Percentiles rank a stretch among this genome's conserved stretches.
These are phyloP conservation scores for Acanthurus leucopareius DNA, from an alignment of 2,797 vertebrate genomes.

Conservation along the genomic window DNA sequence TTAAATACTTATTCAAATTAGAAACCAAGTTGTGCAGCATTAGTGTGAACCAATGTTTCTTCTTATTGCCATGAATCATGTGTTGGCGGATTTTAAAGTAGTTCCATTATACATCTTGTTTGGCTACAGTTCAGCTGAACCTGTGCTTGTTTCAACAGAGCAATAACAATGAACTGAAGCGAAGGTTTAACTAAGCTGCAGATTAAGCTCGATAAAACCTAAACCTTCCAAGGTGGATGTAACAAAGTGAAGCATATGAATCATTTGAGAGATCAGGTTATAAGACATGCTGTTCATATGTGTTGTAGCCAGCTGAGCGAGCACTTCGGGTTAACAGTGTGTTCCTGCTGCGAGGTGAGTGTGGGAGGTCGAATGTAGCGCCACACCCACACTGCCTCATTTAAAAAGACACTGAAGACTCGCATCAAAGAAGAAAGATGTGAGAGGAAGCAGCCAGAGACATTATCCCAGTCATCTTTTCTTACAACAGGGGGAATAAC, in stretches of 20 bases:
- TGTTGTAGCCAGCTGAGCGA: conserved; percentile 32
- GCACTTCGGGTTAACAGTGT: conserved; percentile 1
- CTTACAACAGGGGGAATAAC: conserved; percentile 66
- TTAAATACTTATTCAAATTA: neutral
- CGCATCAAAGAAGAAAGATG: conserved; percentile 56
- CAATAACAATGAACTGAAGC: neutral
- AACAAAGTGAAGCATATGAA: conserved; percentile 24
- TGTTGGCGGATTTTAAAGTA: neutral
- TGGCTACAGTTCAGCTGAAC: neutral
- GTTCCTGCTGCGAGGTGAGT: conserved; percentile 38
- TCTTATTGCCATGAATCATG: conserved; percentile 4
- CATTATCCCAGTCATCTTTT: conserved; percentile 59
- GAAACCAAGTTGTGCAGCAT: neutral
- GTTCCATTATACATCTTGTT: neutral
- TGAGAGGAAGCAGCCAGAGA: conserved; percentile 46
- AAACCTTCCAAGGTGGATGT: neutral
- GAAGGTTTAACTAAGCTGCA: neutral
- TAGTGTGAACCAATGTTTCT: neutral
- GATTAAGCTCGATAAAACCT: neutral
- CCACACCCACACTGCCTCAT: conserved; percentile 34
- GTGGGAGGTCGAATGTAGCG: conserved; percentile 41
- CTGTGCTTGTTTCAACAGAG: neutral
- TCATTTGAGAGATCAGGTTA: conserved; percentile 18
- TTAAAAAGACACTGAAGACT: conserved; percentile 29
- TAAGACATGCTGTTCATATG: conserved; percentile 19